Evolutionary conservation across 2,888 invertebrate species (phyloP), one percentile per base, ranked within the genome.

Genomic region (Pseudanteris insignis): DNA sequence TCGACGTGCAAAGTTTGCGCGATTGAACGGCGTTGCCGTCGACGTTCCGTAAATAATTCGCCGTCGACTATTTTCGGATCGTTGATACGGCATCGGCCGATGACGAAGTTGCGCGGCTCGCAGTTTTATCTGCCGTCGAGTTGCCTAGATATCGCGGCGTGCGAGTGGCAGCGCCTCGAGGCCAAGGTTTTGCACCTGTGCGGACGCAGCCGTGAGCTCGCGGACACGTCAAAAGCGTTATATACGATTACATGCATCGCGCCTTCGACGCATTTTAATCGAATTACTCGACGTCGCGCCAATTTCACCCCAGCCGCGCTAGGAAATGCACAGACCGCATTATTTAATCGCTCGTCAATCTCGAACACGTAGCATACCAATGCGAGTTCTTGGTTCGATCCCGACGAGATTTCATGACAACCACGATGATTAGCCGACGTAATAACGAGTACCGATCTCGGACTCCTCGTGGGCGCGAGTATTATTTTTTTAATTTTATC

Each of bases 231-330:
- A 72, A 74, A 72, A 74, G 74, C 74, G 72, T 73, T 75, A 74
- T 73, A 71, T 71, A 68, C 69, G 73, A 76, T 76, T 76, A 76
- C 70, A 73, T 69, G 72, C 72, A 69, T 70, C 70, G 68, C 71
- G 67, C 70, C 70, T 75, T 74, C 70, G 69, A 72, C 70, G 69
- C 67, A 64, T 69, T 70, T 72, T 74, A 71, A 73, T 73, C 74
- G 72, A 74, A 71, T 74, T 71, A 73, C 63, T 70, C 61, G 64
- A 63, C 63, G 34, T 24, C 55, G 53, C 66, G 55, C 58, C 65
- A 58, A 51, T 38, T 40, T 47, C 41, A 32, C 11, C 18, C 38
- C 29, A 55, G 72, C 71, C 66, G 62, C 36, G 58, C 64, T 63
- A 67, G 65, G 63, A 70, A 69, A 70, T 61, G 61, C 55, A 62